Percentiles rank a stretch among this genome's conserved stretches.
Conservation (phyloP, 2,888 invertebrate species). For the Rotaria macrura region DNA sequence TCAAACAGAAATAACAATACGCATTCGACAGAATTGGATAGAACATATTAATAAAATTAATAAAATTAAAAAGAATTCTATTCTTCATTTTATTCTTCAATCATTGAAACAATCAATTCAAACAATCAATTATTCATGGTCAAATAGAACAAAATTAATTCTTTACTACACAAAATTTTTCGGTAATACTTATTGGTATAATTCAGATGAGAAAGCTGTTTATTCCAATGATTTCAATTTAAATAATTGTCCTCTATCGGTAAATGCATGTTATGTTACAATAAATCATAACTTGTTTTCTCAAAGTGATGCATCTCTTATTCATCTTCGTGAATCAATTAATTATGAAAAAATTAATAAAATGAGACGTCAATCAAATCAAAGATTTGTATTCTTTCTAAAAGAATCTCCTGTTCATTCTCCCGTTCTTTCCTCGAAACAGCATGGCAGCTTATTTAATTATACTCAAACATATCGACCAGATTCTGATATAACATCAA, state of each 20-base stretch:
- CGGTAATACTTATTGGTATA: not conserved
- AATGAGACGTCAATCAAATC: not conserved
- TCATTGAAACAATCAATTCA: not conserved
- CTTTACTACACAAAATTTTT: not conserved
- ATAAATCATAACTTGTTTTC: conserved; percentile 27
- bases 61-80: not conserved
- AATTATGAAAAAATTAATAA: not conserved
- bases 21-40: not conserved
- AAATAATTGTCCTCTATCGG: conserved; percentile 33
- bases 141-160: not conserved
- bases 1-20: not conserved
- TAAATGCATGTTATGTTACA: conserved; percentile 30
- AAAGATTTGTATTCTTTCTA: conserved; percentile 23
- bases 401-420: conserved; percentile 28
- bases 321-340: conserved; percentile 34
- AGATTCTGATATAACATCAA: conserved; percentile 37
- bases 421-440: not conserved
- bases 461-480: conserved; percentile 38
- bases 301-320: conserved; percentile 35
- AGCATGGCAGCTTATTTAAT: conserved; percentile 35
- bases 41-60: not conserved
- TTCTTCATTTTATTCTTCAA: not conserved
- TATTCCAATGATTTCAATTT: not conserved
- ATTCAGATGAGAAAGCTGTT: not conserved
- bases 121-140: not conserved